These are phyloP conservation scores for Montipora capitata DNA, from an alignment of 92 coral and sea anemone genomes.

Conservation along the genomic window DNA sequence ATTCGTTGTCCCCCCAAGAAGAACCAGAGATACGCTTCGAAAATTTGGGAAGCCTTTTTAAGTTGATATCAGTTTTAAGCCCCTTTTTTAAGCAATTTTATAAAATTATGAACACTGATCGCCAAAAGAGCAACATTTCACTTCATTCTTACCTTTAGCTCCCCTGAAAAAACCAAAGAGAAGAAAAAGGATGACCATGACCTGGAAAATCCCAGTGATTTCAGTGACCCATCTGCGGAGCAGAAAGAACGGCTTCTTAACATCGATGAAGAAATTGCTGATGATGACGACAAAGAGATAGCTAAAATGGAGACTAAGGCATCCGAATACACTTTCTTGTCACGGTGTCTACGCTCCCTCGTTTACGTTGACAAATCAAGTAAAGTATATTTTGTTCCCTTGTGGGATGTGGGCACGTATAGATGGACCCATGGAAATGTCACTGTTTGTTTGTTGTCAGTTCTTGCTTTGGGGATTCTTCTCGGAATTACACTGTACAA, in stretches of 20 bases:
- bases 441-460: no score
- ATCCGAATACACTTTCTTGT: neutral
- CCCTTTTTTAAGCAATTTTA: no score
- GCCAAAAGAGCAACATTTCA: no score
- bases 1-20: no score
- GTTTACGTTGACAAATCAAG: conserved; percentile 20
- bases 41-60: no score
- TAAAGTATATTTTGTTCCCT: neutral
- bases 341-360: neutral
- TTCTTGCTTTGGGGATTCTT: no score
- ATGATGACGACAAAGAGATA: conserved; percentile 9
- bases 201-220: conserved; percentile 27
- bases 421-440: no score
- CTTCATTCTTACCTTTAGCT: neutral
- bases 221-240: conserved; percentile 35
- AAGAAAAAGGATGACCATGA: conserved; percentile 30
- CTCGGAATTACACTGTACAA: no score
- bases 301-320: neutral
- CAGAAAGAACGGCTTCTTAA: conserved; percentile 26
- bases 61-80: no score
- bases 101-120: no score
- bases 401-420: neutral
- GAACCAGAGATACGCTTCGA: no score
- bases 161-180: neutral
- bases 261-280: conserved; percentile 27